A percentile compares a stretch with the other conserved stretches of the same genome.
These are phyloP conservation scores for Staurois parvus DNA, from an alignment of 2,797 vertebrate genomes.

Conservation along the genomic window DNA sequence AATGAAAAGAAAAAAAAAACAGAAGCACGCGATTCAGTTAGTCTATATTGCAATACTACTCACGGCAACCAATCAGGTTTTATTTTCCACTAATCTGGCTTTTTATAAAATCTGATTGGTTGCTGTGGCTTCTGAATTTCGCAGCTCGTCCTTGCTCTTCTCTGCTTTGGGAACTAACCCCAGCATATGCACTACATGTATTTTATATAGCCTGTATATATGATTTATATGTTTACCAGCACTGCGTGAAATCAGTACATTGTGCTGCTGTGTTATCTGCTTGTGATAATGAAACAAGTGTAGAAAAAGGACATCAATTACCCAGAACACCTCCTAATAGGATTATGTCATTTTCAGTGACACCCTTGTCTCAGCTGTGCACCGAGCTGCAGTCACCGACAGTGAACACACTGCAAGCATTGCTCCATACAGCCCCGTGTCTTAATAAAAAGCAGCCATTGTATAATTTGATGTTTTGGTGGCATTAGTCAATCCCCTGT, in stretches of 20 bases:
- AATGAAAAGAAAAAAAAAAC: too few species aligned
- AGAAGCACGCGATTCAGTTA: too few species aligned
- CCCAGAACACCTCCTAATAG: not conserved
- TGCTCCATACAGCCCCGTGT: not conserved
- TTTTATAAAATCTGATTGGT: too few species aligned
- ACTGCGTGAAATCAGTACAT: too few species aligned
- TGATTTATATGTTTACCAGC: not conserved
- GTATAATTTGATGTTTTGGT: not conserved
- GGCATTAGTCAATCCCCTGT: not conserved
- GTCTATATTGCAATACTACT: too few species aligned
- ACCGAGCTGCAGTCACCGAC: not conserved
- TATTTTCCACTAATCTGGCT: too few species aligned
- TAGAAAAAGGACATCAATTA: not conserved
- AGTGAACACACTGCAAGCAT: not conserved
- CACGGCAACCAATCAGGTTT: too few species aligned
- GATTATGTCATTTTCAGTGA: conserved; percentile 12
- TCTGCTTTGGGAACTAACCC: not conserved
- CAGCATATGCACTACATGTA: not conserved
- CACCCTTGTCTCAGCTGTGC: not conserved
- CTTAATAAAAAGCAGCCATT: not conserved
- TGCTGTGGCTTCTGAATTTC: too few species aligned
- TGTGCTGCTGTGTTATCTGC: not conserved
- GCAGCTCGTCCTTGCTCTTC: not conserved
- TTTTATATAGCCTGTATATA: not conserved
- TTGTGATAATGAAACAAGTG: conserved; percentile 7